phyloP scores from a whole-genome alignment of 1,140 invertebrate species.

The Drosophila santomea region DNA sequence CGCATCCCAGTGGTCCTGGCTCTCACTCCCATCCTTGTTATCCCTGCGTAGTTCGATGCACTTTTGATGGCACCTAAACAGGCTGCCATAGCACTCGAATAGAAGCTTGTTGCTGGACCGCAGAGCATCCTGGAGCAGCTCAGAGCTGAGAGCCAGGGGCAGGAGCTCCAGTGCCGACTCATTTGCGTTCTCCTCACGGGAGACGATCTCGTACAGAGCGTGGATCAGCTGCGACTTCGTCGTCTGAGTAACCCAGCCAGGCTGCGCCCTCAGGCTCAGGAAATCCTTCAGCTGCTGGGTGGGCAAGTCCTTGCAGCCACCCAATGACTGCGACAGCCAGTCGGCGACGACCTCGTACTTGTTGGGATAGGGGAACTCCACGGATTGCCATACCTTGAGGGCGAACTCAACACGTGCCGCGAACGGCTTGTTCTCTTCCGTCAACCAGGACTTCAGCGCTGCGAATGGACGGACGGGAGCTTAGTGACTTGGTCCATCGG shows the following conservation, averaged over 20 bases:
- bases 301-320: slow-evolving; percentile 5
- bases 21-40: not conserved
- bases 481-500: not conserved
- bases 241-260: slow-evolving; percentile 51
- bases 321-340: slow-evolving; percentile 56
- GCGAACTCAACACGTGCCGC: slow-evolving; percentile 67
- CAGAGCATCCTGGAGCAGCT: slow-evolving; percentile 67
- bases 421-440: slow-evolving; percentile 43
- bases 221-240: slow-evolving; percentile 47
- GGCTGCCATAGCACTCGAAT: slow-evolving; percentile 35
- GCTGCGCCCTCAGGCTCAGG: slow-evolving; percentile 58
- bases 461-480: not conserved
- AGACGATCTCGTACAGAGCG: slow-evolving; percentile 9
- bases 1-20: slow-evolving; percentile 38
- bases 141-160: slow-evolving; percentile 46
- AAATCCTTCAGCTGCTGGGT: slow-evolving; percentile 53
- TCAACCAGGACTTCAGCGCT: slow-evolving; percentile 73
- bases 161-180: slow-evolving; percentile 31
- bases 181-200: not conserved
- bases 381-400: slow-evolving; percentile 75
- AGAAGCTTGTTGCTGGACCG: slow-evolving; percentile 51
- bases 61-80: slow-evolving; percentile 60
- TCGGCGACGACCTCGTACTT: slow-evolving; percentile 74
- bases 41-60: slow-evolving; percentile 28
- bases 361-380: slow-evolving; percentile 66